Base-by-base conservation (phyloP, 2,888 invertebrate genomes). In the Beris morrisii region DNA sequence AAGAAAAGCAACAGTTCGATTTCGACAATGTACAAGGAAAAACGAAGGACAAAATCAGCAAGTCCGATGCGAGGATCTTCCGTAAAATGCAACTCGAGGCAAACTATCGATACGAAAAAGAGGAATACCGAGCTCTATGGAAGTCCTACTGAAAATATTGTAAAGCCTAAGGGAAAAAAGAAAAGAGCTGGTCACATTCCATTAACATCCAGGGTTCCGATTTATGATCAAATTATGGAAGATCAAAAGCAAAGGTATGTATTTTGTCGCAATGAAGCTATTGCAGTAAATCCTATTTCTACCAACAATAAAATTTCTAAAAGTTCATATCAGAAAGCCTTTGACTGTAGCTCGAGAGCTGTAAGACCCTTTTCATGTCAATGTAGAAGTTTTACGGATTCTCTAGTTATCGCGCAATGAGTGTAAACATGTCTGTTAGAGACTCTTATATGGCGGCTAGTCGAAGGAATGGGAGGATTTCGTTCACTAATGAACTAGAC, bases 141-240 rank as follows among this genome's bases (percentile, higher is more conserved):
- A n/a, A 54, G 45, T 28, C 43, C 64, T 7, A 11, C 22, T 5
- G 54, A 65, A 5, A 11, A 31, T 13, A 11, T n/a, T 13, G 5
- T 52, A 6, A 82, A 84, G 67, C 82, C 84, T 73, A 84, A 83
- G 72, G 79, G 80, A 55, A 87, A 59, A 61, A 56, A 46, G 43
- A 59, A 88, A 70, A 82, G 81, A 73, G 85, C 86, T 2, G 83
- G 85, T 73, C 86, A 88, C 3, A 84, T 90, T 66, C 90, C 90
- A 0, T 84, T 89, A 46, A 87, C 88, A 71, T 89, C 89, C 0
- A 84, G 87, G 72, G 86, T 90, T 68, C 89, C 88, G 0, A 82
- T 90, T 13, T 90, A 88, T 73, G 86, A 90, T 74, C 88, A 88
- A 81, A 85, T 90, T 69, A 81, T 89, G 73, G 87, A 86, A 70